A percentile compares a stretch with the other conserved stretches of the same genome.
Conservation (phyloP, 2,113 vertebrate genomes). For the Ascaphus truei region DNA sequence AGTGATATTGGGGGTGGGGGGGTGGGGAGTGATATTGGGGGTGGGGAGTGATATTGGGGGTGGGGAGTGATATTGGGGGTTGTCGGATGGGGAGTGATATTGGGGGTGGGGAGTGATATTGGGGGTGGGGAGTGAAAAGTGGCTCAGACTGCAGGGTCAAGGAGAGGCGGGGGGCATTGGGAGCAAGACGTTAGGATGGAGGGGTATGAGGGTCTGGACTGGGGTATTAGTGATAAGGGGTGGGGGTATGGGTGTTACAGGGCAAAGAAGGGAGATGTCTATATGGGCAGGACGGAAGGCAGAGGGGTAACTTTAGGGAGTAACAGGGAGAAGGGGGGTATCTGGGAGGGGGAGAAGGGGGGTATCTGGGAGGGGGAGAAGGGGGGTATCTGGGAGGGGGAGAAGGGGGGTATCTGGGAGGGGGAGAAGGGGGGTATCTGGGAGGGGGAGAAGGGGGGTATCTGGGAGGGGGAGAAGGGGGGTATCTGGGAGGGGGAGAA, state of each 20-base stretch:
- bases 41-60: too few relatives aligned
- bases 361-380: background rate
- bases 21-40: conserved; percentile 44
- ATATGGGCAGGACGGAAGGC: too few relatives aligned
- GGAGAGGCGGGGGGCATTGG: background rate
- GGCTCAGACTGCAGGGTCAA: background rate
- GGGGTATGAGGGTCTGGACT: background rate
- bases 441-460: background rate
- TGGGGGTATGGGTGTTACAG: too few relatives aligned
- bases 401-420: too few relatives aligned
- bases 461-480: background rate
- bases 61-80: conserved; percentile 12
- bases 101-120: conserved; percentile 47
- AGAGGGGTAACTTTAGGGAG: too few relatives aligned
- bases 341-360: background rate
- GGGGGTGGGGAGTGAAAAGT: conserved; percentile 43
- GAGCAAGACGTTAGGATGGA: background rate
- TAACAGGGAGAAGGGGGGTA: background rate
- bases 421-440: background rate
- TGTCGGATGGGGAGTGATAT: too few relatives aligned
- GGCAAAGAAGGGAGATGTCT: too few relatives aligned
- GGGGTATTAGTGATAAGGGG: too few relatives aligned
- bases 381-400: background rate
- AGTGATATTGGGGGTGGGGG: conserved; percentile 46
- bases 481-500: too few relatives aligned